Evolutionary conservation across 2,888 invertebrate species (phyloP).

Genomic region (Leptogaster cylindrica): DNA sequence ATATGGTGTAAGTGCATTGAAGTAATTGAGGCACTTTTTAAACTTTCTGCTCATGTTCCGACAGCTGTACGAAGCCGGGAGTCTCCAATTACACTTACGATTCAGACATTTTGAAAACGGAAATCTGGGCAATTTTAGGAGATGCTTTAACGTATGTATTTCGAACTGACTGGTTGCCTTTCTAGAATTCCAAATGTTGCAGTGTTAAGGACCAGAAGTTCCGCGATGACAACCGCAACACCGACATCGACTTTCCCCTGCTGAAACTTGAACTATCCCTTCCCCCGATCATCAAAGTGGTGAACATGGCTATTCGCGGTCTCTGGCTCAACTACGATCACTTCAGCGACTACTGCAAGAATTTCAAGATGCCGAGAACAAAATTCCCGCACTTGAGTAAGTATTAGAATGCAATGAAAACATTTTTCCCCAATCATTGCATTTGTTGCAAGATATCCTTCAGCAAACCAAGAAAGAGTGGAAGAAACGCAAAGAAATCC

Average conservation of each 20-base stretch:
- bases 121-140: constrained; percentile 58
- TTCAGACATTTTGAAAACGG: constrained; percentile 59
- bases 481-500: constrained; percentile 60
- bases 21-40: too few species aligned
- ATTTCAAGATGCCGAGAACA: constrained; percentile 53
- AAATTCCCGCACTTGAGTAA: constrained; percentile 54
- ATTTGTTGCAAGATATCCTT: constrained; percentile 53
- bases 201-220: too few species aligned
- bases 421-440: constrained; percentile 20
- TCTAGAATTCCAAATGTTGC: too few species aligned
- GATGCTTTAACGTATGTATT: constrained; percentile 57
- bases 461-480: constrained; percentile 60
- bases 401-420: too few species aligned
- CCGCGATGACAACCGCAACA: constrained; percentile 37
- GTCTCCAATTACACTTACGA: constrained; percentile 57
- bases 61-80: constrained; percentile 57
- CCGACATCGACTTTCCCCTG: constrained; percentile 59
- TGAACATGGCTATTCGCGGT: constrained; percentile 62
- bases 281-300: constrained; percentile 61
- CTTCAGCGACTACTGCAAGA: constrained; percentile 63
- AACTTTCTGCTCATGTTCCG: too few species aligned
- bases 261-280: constrained; percentile 61
- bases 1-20: constrained; percentile 61
- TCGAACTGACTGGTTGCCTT: too few species aligned
- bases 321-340: constrained; percentile 66